Evolutionary conservation across 2,113 vertebrate genomes (phyloP), one percentile per base, ranked within the genome.

Genomic region (Panthera leo): DNA sequence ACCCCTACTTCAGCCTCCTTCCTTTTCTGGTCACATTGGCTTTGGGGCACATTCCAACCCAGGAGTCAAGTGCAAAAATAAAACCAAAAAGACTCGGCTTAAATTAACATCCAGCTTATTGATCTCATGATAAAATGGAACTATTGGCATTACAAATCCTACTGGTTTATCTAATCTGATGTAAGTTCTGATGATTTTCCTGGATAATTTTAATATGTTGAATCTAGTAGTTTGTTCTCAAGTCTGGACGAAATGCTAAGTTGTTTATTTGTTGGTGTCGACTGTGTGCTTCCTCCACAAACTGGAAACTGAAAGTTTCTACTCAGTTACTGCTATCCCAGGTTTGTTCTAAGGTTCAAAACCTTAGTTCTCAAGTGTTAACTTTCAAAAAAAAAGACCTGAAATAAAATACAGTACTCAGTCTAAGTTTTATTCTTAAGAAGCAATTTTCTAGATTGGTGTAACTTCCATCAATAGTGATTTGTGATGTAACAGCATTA

Each of bases 401-500:
- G 73, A 87, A 96, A 92, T 73, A 82, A 91, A 94, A 89, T 42
- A 27, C 10, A 63, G 53, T 95, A 45, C 7, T 84, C 78, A 65
- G 25, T 84, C 61, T 55, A 31, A 91, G 31, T 85, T 91, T 89
- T 63, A 18, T 42, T 94, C 25, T 96, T 91, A 95, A 97, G 70
- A 51, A 93, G 67, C 18, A 3, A 58, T 98, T 94, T 97, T 97
- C 48, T 63, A 61, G 67, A 96, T 34, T 15, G 21, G 10, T 89
- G 29, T 6, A 97, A 80, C 7, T 61, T 96, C 53, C 82, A 61
- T 93, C 80, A 97, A 29, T 82, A 63, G 34, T 92, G 93, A 97
- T 93, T 97, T 96, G 78, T 98, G 91, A 95, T 42, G 29, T 89
- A 85, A 91, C n/a, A 92, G 55, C 42, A 97, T 84, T 94, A 85